Evolutionary conservation across 1,140 invertebrate species (phyloP).

Genomic region (Dinothrombium tinctorium): DNA sequence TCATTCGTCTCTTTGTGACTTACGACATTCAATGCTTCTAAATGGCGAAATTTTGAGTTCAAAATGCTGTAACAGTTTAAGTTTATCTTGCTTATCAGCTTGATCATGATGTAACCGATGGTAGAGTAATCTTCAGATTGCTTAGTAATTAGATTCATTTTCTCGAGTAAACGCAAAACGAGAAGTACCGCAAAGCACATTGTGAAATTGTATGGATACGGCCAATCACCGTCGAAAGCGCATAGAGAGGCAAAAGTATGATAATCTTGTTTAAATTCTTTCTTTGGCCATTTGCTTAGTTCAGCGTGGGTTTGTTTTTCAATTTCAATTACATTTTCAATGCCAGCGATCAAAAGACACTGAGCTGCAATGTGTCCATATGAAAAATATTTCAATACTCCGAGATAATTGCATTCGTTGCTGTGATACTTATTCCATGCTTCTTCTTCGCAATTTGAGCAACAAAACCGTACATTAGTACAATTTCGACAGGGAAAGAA

Average conservation of each 20-base stretch:
- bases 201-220: neutral
- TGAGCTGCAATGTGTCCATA: neutral
- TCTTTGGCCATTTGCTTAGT: neutral
- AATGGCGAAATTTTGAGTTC: neutral
- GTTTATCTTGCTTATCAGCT: neutral
- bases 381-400: neutral
- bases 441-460: neutral
- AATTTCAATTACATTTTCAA: neutral
- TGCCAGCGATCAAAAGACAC: neutral
- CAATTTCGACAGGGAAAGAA: neutral
- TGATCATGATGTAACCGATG: neutral
- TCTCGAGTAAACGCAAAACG: neutral
- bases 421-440: neutral
- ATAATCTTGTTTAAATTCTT: neutral
- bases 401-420: neutral
- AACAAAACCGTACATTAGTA: neutral
- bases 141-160: neutral
- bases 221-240: neutral
- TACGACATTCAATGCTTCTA: neutral
- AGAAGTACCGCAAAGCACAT: neutral
- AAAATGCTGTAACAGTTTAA: neutral
- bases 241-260: neutral
- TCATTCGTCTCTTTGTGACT: neutral
- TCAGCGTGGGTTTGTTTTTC: neutral
- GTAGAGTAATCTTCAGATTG: neutral